Evolutionary conservation across 1,140 invertebrate species (phyloP), one percentile per base, ranked within the genome.

Genomic region (Lepidurus couesii): DNA sequence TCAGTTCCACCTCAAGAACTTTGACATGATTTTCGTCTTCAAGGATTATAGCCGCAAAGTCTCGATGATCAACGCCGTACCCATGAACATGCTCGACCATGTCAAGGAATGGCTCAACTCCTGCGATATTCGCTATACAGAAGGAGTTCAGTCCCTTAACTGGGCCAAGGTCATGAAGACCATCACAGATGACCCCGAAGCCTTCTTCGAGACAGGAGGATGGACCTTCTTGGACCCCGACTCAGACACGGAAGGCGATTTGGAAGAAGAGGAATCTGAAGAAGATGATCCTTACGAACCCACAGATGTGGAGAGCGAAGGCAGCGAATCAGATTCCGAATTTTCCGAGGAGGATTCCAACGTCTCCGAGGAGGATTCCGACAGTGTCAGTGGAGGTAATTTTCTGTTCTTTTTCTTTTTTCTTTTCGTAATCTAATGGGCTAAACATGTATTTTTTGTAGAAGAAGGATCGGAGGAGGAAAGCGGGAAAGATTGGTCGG

Each of bases 81-180:
- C 98, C 0, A 99, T 98, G 96, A 95, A 95, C 83, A 93, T 98
- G 91, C 87, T 99, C 82, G 98, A 99, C 87, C 95, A 98, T 87
- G 96, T 99, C 6, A 99, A 99, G 86, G 97, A 99, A 86, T 99
- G 97, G 97, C 87, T 99, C 0, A 98, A 98, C 84, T 97, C 95
- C 1, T 98, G 96, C 85, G 97, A 99, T 83, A 98, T 98, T 81
- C 90, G 94, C 45, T 99, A 99, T 84, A 96, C 96, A 0, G 98
- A 99, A 86, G 98, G 98, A 83, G 94, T 98, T 75, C 97, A 99
- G 84, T 98, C 95, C 42, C 89, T 99, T 78, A 99, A 99, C 87
- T 99, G 98, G 98, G 90, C 93, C 0, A 99, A 99, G 86, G 98
- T 99, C 82, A 99, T 99, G 98, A 99, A 99, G 86, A 99, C 97